Evolutionary conservation across 2,113 vertebrate species (phyloP), one percentile per base, ranked within the genome.

Genomic region (Siniperca chuatsi): DNA sequence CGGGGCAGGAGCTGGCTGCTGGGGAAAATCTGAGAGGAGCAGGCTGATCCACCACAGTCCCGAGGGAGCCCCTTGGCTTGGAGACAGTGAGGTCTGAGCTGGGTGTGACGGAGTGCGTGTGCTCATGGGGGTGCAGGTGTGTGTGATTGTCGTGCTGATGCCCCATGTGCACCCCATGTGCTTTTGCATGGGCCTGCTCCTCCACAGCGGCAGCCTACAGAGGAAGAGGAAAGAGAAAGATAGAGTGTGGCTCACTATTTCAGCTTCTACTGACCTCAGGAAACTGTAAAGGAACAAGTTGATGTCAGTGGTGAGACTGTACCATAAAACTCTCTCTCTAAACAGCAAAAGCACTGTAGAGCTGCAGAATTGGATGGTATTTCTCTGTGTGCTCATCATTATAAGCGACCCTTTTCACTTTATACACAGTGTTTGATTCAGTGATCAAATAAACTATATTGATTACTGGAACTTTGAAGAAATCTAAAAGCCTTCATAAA

Each of bases 71-170:
- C 52, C 18, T 55, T 0, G 82, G 48, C 44, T 1, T n/a, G 23
- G 88, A 46, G 25, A n/a, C 57, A 1, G 35, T 0, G 35, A n/a
- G 8, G 55, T 62, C 37, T 20, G 87, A 10, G 74, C 62, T 48
- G 33, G 78, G 48, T 11, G 80, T 15, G 52, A 11, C 65, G 6
- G 85, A 69, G 67, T 90, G 86, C 2, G 2, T 20, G 48, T 90
- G 90, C 61, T 92, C 91, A 7, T 89, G 86, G 9, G 89, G 65
- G 40, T 93, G 89, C 62, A 91, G 84, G 74, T 92, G 88, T 57
- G 88, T 90, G 81, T 92, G 91, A 78, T 87, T 87, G 78, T 78
- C 33, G 15, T 75, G 82, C 33, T 91, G 88, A 42, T 62, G 83
- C 25, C 2, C 88, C 4, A 48, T 21, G 72, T 90, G 88, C 2